Conservation (phyloP, 2,113 vertebrate genomes). For the Laticauda laticaudata region DNA sequence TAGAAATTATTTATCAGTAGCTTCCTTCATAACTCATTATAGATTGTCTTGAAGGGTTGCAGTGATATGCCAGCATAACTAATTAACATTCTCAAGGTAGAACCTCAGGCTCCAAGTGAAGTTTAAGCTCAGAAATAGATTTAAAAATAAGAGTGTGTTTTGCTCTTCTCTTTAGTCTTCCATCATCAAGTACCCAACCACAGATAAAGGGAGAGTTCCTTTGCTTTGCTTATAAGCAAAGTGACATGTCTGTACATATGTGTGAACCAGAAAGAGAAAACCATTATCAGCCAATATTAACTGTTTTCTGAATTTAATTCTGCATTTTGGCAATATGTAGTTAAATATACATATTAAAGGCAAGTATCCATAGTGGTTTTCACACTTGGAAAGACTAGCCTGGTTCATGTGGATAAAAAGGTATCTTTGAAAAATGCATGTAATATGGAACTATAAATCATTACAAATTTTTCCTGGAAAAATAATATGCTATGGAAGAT, state of each 20-base stretch:
- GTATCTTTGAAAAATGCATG: background rate
- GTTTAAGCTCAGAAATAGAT: background rate
- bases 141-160: background rate
- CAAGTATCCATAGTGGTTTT: background rate
- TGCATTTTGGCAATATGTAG: background rate
- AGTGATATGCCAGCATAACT: slow-evolving; percentile 13
- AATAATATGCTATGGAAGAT: background rate
- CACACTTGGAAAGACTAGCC: background rate
- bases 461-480: background rate
- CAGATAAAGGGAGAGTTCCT: background rate
- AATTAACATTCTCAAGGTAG: slow-evolving; percentile 21
- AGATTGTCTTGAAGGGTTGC: slow-evolving; percentile 4
- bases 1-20: slow-evolving; percentile 23
- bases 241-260: background rate
- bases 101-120: background rate
- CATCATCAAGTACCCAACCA: background rate
- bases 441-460: background rate
- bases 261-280: background rate
- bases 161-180: background rate
- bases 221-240: background rate
- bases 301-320: background rate
- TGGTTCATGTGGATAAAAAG: background rate
- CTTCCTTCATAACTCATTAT: slow-evolving; percentile 24
- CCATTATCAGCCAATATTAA: background rate
- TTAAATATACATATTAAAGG: background rate